Evolutionary conservation across 2,113 vertebrate species (phyloP).

Genomic region (Alectura lathami): DNA sequence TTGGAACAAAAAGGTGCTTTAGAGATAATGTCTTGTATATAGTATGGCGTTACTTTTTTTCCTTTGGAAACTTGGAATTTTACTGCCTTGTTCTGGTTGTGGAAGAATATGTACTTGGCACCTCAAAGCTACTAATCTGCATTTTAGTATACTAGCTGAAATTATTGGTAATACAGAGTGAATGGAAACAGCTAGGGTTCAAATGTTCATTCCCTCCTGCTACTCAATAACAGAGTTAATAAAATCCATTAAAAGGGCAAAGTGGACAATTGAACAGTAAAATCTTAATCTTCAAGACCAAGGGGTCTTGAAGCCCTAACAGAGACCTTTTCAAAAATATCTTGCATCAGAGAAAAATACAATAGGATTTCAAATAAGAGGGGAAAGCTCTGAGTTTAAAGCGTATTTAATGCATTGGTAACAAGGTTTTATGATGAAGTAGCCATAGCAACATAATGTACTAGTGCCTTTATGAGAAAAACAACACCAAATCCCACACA

Average conservation of each 20-base stretch:
- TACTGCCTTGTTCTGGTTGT: not conserved
- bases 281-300: not conserved
- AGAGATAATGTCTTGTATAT: rapidly evolving
- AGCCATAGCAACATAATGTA: not conserved
- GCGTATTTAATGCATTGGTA: not conserved
- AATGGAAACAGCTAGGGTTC: not conserved
- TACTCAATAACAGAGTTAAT: not conserved
- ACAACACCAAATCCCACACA: not conserved
- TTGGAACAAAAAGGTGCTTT: not conserved
- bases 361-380: not conserved
- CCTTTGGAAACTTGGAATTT: not conserved
- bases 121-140: not conserved
- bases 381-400: not conserved
- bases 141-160: not conserved
- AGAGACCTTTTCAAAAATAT: not conserved
- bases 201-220: not conserved
- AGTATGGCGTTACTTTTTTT: not conserved
- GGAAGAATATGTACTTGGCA: not conserved
- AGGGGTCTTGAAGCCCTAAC: not conserved
- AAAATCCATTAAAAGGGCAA: not conserved
- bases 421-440: not conserved
- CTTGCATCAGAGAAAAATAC: not conserved
- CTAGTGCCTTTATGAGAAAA: not conserved
- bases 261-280: not conserved
- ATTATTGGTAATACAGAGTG: not conserved